A percentile compares a stretch with the other conserved stretches of the same genome.
Conservation (phyloP, 2,888 invertebrate genomes). For the Leptopilina drosophilae region DNA sequence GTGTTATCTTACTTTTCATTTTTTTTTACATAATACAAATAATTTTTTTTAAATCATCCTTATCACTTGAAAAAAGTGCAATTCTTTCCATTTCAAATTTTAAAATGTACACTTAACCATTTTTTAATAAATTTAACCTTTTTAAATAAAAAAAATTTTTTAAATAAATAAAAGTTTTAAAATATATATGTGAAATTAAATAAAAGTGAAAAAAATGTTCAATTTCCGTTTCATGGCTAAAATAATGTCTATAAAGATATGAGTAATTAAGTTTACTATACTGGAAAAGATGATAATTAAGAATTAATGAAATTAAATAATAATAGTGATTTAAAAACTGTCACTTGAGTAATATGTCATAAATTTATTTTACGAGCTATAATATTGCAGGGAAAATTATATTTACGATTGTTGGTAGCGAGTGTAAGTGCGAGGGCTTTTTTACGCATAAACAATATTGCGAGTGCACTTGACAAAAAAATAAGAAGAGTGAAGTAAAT, state of each 20-base stretch:
- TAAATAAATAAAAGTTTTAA: too few species aligned
- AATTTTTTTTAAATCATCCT: too few species aligned
- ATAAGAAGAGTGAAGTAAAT: neutral
- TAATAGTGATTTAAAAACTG: constrained; percentile 22
- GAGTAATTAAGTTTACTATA: neutral
- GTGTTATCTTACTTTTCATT: too few species aligned
- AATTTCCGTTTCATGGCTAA: neutral
- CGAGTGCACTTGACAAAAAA: constrained; percentile 10
- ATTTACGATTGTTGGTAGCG: constrained; percentile 23
- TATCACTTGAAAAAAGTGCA: too few species aligned
- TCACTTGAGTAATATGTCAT: constrained; percentile 30
- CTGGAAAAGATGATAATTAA: neutral
- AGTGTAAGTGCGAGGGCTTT: neutral
- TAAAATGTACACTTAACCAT: too few species aligned
- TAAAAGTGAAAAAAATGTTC: neutral
- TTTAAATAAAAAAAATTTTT: too few species aligned
- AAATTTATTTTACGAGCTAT: constrained; percentile 27
- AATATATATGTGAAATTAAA: too few species aligned
- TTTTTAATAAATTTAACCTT: too few species aligned
- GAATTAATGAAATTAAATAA: neutral
- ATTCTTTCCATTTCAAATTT: too few species aligned
- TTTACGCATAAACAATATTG: neutral
- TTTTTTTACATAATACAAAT: too few species aligned
- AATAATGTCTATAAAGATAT: neutral
- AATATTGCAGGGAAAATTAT: constrained; percentile 26